Evolutionary conservation across 2,113 vertebrate genomes (phyloP).

Genomic region (Epinephelus moara): DNA sequence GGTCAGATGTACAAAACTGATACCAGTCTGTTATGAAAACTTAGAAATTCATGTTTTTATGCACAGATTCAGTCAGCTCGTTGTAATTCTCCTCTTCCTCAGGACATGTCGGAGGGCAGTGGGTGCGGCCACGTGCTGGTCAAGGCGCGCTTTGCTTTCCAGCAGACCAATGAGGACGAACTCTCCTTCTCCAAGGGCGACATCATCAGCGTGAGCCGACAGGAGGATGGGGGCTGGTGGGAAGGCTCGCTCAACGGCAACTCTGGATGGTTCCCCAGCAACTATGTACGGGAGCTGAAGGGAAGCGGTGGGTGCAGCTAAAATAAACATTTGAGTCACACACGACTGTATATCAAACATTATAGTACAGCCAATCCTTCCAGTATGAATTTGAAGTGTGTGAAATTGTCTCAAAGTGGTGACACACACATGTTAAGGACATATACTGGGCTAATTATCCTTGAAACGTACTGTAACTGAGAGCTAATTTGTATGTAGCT

Average conservation of each 20-base stretch:
- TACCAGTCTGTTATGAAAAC: neutral
- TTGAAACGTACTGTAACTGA: neutral
- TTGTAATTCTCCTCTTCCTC: conserved; percentile 8
- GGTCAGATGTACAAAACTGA: neutral
- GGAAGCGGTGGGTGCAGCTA: conserved; percentile 87
- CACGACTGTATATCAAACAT: too few species aligned
- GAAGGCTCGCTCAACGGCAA: conserved; percentile 92
- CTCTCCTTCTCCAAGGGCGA: conserved; percentile 96
- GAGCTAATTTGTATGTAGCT: neutral
- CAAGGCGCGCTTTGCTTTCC: conserved; percentile 94
- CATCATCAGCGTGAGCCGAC: conserved; percentile 93
- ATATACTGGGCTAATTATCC: neutral
- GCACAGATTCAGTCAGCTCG: neutral
- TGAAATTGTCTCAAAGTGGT: too few species aligned
- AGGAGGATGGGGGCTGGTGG: conserved; percentile 99
- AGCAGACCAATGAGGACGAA: conserved; percentile 98
- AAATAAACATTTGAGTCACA: neutral
- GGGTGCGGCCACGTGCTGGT: conserved; percentile 89
- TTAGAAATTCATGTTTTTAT: neutral
- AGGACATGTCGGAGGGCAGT: conserved; percentile 97
- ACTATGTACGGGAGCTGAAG: conserved; percentile 97
- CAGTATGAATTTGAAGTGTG: neutral
- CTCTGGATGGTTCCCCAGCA: conserved; percentile 98
- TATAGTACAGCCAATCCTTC: neutral
- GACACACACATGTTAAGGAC: neutral